phyloP scores from a whole-genome alignment of 2,888 invertebrate genomes.

The Apamea epomidion region DNA sequence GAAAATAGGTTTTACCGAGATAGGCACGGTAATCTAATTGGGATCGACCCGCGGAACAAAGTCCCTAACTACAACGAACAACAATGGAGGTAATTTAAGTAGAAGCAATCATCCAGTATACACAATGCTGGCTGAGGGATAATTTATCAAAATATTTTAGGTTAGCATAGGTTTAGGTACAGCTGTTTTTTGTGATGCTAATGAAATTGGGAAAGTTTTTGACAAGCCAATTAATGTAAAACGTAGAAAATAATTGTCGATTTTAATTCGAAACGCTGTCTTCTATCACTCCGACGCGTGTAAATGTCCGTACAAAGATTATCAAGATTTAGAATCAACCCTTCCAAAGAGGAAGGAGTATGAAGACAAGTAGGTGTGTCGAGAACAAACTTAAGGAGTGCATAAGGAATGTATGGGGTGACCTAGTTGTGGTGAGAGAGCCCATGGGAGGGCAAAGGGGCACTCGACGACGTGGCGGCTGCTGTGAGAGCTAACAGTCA shows the following conservation, averaged over 20 bases:
- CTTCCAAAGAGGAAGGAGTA: constrained; percentile 15
- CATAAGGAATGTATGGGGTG: constrained; percentile 64
- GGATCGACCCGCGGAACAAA: constrained; percentile 56
- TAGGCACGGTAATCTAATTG: constrained; percentile 65
- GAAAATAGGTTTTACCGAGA: constrained; percentile 74
- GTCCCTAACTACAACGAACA: constrained; percentile 56
- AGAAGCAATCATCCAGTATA: constrained; percentile 40
- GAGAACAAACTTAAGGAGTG: constrained; percentile 58
- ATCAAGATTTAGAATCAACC: constrained; percentile 32
- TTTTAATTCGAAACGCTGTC: constrained; percentile 6
- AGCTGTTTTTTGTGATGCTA: not conserved
- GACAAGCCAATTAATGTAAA: not conserved
- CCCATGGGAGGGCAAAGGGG: constrained; percentile 61
- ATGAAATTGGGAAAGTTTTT: constrained; percentile 34
- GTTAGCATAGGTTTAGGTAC: not conserved
- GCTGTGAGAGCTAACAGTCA: constrained; percentile 64
- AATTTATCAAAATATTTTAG: constrained; percentile 45
- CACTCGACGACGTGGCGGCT: constrained; percentile 54
- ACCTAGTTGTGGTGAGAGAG: constrained; percentile 63
- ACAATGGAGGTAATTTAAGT: constrained; percentile 44
- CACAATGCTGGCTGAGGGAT: constrained; percentile 23
- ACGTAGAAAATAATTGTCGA: not conserved
- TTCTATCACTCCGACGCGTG: constrained; percentile 10
- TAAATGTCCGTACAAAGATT: constrained; percentile 24
- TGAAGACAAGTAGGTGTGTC: constrained; percentile 38